Percentiles rank a stretch among this genome's conserved stretches.
Conservation (phyloP, 1,140 invertebrate species). For the Polypedilum pembai region DNA sequence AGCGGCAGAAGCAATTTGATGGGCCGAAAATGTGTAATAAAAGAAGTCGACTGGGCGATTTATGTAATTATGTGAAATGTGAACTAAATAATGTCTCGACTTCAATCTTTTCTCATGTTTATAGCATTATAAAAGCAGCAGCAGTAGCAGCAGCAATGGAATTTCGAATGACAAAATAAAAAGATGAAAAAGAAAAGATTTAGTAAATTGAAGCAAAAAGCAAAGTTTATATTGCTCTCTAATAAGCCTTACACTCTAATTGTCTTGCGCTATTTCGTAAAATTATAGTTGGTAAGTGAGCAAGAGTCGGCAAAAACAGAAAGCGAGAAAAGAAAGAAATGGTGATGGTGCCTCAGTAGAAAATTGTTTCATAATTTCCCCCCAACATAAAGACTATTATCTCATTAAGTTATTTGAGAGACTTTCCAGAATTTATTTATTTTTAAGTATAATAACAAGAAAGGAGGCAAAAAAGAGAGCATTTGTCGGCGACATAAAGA, state of each 20-base stretch:
- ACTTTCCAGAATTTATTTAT: slow-evolving; percentile 9
- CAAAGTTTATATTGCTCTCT: neutral
- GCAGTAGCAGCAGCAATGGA: neutral
- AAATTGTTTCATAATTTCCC: slow-evolving; percentile 8
- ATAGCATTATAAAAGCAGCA: too few relatives aligned
- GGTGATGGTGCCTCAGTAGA: neutral
- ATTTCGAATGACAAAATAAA: neutral
- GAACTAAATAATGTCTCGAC: slow-evolving; percentile 10
- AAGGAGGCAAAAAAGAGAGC: neutral
- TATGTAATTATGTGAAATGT: slow-evolving; percentile 19
- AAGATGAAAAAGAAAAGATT: neutral
- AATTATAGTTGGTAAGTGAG: neutral
- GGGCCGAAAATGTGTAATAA: slow-evolving; percentile 11
- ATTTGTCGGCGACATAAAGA: slow-evolving; percentile 6
- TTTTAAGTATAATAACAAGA: neutral
- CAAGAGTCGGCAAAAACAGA: neutral
- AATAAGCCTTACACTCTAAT: slow-evolving; percentile 17
- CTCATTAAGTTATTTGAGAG: slow-evolving; percentile 18
- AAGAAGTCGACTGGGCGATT: slow-evolving; percentile 16
- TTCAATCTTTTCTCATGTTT: neutral
- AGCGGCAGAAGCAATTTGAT: neutral
- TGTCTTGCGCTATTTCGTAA: neutral
- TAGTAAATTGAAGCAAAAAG: neutral
- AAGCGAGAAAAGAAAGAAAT: too few relatives aligned
- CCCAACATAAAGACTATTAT: slow-evolving; percentile 15